Evolutionary conservation across 2,113 vertebrate genomes (phyloP), one percentile per base, ranked within the genome.

Genomic region (Dromas ardeola): DNA sequence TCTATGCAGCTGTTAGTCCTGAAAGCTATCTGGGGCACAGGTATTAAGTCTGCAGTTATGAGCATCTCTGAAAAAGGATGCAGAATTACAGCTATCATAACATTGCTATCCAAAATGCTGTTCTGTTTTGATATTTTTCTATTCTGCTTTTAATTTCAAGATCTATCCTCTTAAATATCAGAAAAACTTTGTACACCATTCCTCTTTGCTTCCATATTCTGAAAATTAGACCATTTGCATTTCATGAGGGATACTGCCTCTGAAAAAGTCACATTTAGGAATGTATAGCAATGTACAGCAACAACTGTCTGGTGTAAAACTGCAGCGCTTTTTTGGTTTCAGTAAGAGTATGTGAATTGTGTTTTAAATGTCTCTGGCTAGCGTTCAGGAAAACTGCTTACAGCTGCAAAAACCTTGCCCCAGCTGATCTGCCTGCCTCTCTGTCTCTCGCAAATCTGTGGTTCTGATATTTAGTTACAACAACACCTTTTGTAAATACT

Each of bases 361-460:
- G n/a, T 42, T 86, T 81, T 81, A 50, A 81, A 45, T 58, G 13
- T 32, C 71, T 88, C n/a, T 55, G 50, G 29, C 32, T 76, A 50
- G 32, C 55, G 13, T 38, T 65, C n/a, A 72, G 38, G 53, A 63
- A 78, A 86, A 70, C 11, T 38, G 6, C 50, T 79, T 62, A 23
- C 1, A 8, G 20, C 73, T 74, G 26, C 59, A 81, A 66, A 81
- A 84, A 45, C 26, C 40, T 85, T 82, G 55, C 23, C 36, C 45
- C 3, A 7, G 49, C 34, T 0, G 0, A 50, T 50, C 26, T 47
- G 29, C n/a, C 32, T 49, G 59, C 30, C 3, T 4, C 38, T 70
- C 26, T 16, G 0, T 50, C 47, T 62, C 25, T 81, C 20, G 43
- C 11, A 5, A 52, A 88, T n/a, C 49, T 80, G 26, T 59, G 32